Conservation (phyloP, 2,797 vertebrate genomes). For the Sciaenops ocellatus region DNA sequence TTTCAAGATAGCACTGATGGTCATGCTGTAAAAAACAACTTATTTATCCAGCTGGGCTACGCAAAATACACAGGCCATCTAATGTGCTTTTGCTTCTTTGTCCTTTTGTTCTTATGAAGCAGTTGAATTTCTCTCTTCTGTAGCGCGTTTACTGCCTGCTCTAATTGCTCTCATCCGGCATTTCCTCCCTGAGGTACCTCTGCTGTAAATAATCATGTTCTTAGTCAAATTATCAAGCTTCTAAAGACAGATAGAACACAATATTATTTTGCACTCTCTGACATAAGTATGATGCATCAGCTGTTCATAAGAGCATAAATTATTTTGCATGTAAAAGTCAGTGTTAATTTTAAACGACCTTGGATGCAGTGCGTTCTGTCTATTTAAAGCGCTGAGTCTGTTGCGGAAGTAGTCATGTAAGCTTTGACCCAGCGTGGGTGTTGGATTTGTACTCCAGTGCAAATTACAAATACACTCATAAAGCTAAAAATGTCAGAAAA, state of each 20-base stretch:
- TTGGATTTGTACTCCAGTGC: conserved; percentile 18
- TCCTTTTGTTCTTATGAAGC: conserved; percentile 10
- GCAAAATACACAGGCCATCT: conserved; percentile 3
- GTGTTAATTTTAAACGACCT: background rate
- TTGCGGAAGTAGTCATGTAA: conserved; percentile 29
- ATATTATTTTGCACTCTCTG: background rate
- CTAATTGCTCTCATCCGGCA: background rate
- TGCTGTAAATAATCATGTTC: background rate
- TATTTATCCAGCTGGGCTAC: background rate
- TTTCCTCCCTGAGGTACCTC: background rate
- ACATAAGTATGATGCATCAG: background rate
- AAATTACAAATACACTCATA: conserved; percentile 39
- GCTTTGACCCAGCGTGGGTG: conserved; percentile 51
- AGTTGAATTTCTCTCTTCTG: conserved; percentile 16
- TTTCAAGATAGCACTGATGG: background rate
- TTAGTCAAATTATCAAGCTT: background rate
- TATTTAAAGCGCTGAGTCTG: conserved; percentile 20
- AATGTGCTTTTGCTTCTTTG: conserved; percentile 8
- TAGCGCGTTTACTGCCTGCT: conserved; percentile 6
- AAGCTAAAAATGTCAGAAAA: conserved; percentile 41
- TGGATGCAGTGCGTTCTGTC: background rate
- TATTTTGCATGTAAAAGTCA: background rate
- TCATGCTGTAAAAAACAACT: background rate
- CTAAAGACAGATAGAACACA: background rate
- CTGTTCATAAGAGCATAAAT: background rate